Percentiles rank a stretch among this genome's conserved stretches.
phyloP scores from a whole-genome alignment of 2,888 invertebrate genomes.

The Halictus quadricinctus region DNA sequence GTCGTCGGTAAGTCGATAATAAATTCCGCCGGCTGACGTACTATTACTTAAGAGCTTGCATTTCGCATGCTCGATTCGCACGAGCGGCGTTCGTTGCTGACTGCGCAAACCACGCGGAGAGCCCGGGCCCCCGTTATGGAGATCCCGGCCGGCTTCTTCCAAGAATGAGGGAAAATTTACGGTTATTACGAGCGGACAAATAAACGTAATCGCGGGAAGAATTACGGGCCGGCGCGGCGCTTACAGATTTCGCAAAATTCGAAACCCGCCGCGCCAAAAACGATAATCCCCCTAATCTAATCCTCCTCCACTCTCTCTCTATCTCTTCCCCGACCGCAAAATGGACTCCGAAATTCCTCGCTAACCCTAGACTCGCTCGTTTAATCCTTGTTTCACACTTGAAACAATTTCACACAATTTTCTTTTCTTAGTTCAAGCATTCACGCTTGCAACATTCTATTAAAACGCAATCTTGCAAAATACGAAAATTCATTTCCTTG shows the following conservation, averaged over 20 bases:
- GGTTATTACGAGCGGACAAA: slow-evolving; percentile 66
- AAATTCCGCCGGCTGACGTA: slow-evolving; percentile 44
- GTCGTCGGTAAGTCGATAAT: slow-evolving; percentile 54
- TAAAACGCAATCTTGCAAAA: too few species aligned
- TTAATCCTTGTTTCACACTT: not conserved
- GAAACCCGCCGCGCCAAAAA: slow-evolving; percentile 27
- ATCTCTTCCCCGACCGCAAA: slow-evolving; percentile 1
- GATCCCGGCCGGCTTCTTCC: slow-evolving; percentile 31
- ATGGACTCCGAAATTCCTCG: slow-evolving; percentile 39
- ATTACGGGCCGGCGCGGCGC: slow-evolving; percentile 39
- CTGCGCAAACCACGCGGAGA: slow-evolving; percentile 45
- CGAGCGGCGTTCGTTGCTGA: slow-evolving; percentile 51
- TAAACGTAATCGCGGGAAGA: slow-evolving; percentile 61
- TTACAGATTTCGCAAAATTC: slow-evolving; percentile 39
- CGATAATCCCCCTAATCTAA: not conserved
- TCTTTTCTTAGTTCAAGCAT: too few species aligned
- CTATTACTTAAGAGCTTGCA: slow-evolving; percentile 56
- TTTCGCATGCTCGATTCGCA: slow-evolving; percentile 54
- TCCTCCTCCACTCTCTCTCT: not conserved
- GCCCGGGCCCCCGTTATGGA: slow-evolving; percentile 39
- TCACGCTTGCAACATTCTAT: too few species aligned
- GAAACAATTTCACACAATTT: too few species aligned
- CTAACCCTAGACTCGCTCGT: slow-evolving; percentile 46
- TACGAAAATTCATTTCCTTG: too few species aligned
- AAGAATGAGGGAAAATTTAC: slow-evolving; percentile 62